These are phyloP conservation scores for Misgurnus anguillicaudatus DNA, from an alignment of 2,113 vertebrate species.

Conservation along the genomic window DNA sequence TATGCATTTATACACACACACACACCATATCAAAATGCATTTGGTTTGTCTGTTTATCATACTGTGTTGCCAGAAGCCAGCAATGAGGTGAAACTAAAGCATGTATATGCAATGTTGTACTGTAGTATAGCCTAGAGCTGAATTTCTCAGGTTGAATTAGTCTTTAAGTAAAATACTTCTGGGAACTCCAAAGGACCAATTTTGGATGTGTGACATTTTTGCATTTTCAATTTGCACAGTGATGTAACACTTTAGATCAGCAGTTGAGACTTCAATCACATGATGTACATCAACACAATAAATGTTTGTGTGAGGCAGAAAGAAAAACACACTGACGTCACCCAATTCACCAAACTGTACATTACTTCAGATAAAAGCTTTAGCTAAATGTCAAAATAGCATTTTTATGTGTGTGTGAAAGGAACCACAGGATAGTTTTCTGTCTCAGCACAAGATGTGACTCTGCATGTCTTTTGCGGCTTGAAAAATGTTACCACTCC, in stretches of 20 bases:
- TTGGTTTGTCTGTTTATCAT: too few species aligned
- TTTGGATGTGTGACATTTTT: not conserved
- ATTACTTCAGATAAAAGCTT: not conserved
- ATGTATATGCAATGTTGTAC: not conserved
- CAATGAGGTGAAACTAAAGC: conserved; percentile 2
- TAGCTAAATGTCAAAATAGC: not conserved
- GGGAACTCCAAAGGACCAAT: too few species aligned
- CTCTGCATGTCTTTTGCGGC: not conserved
- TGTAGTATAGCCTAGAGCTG: too few species aligned
- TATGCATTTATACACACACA: not conserved
- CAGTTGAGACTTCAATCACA: not conserved
- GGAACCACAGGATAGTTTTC: not conserved
- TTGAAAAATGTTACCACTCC: conserved; percentile 29
- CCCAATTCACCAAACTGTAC: not conserved
- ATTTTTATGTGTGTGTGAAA: not conserved
- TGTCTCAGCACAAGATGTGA: not conserved
- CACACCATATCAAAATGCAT: not conserved
- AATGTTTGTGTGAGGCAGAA: too few species aligned
- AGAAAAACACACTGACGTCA: too few species aligned
- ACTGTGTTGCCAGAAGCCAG: too few species aligned
- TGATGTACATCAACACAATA: not conserved
- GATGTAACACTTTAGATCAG: not conserved
- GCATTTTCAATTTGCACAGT: not conserved
- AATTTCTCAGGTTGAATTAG: too few species aligned
- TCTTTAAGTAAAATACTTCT: too few species aligned